Base-by-base conservation (phyloP, 2,888 invertebrate species). In the Rapana venosa region DNA sequence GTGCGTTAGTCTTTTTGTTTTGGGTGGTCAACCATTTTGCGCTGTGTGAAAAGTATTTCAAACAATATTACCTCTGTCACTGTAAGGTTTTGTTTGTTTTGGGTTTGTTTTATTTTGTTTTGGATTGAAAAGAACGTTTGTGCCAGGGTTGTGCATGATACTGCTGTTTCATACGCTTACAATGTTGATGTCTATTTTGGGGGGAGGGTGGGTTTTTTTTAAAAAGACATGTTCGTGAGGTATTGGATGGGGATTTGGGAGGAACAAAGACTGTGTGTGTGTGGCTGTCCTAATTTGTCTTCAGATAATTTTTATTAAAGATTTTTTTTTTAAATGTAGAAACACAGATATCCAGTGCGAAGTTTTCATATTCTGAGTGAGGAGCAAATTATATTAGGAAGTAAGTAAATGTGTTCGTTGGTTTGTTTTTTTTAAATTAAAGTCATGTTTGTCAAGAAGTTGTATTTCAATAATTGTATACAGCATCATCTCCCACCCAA, bases 31-130 rank as follows among this genome's bases (percentile, higher is more conserved):
- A 32, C 61, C 56, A 61, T 70, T 30, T 87, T 87, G 15, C 35
- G 26, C 66, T 35, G 87, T 36, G 66, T 87, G 87, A 61, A 70
- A 70, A 70, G 74, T 70, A 87, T 74, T 87, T 87, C 47, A 87
- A 74, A 87, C 87, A 87, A 87, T 74, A 47, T 87, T 87, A 87
- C 87, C 87, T 87, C 87, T 70, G 84, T 84, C 56, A 79, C 32
- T 35, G 5, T 13, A 35, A 79, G 17, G 17, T 83, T 83, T 17
- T 83, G 20, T 74, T 74, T 74, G 74, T n/a, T n/a, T 61, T 61
- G 61, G 47, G 47, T 47, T 77, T 77, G 77, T 77, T 77, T 77
- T 35, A 35, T 81, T 77, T 17, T 32, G 20, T 35, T 81, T 32
- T 81, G 79, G 30, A 81, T 35, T 26, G 47, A 47, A 83, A 47